Base-by-base conservation (phyloP, 2,888 invertebrate genomes). In the Drepana falcataria region DNA sequence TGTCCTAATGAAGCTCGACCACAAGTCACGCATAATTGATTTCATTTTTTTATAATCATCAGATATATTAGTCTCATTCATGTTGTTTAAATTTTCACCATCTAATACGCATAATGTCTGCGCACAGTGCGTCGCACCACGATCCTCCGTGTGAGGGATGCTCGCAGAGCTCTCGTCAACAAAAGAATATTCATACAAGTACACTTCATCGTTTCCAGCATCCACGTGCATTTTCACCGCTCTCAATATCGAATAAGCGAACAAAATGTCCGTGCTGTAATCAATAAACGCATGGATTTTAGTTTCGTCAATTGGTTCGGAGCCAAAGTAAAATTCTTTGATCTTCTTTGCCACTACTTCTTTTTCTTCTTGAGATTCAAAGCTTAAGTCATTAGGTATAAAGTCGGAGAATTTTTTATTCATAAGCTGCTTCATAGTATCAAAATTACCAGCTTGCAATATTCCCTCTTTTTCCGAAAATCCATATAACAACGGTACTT, bases 381-480 rank as follows among this genome's bases (percentile, higher is more conserved):
- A 80, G 48, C 70, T 56, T 4, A 86, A 62, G 53, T 85, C 77
- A n/a, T 59, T 65, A 2, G 85, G 83, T 21, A 86, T 44, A 53
- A 81, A 85, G 33, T 83, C 74, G 0, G 79, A 70, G 66, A 85
- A 83, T 0, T 73, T 75, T n/a, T 71, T 58, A 65, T 80, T 79
- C 80, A 87, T 83, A 54, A 41, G 59, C 2, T 60, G 4, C 54
- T 69, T 75, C 76, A 76, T 79, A 0, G 35, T 0, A 2, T 77
- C 69, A 54, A 79, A 82, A 1, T 62, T 37, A 1, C 47, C 35
- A n/a, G 75, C 35, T 7, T 77, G 67, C 0, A 77, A 4, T 34
- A 76, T 55, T 3, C 83, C 83, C 63, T 83, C 83, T 81, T 77
- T 80, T n/a, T 75, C 69, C 4, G 76, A 54, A 61, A 83, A 77